Conservation (phyloP, 2,797 vertebrate species). For the Acrossocheilus wenchowensis region DNA sequence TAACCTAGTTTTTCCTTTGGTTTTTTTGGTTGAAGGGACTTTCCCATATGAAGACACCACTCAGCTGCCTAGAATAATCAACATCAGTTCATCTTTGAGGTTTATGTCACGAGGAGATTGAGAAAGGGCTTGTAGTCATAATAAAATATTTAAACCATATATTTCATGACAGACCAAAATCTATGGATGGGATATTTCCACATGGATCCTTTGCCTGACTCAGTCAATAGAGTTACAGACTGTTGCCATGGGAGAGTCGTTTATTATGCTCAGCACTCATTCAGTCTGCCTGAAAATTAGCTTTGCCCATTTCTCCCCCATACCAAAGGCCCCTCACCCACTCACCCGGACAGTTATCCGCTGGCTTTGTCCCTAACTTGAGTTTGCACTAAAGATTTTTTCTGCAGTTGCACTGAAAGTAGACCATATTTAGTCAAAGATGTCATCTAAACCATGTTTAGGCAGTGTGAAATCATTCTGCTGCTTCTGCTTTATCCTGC, state of each 20-base stretch:
- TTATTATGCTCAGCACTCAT: constrained; percentile 45
- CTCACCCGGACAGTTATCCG: constrained; percentile 6
- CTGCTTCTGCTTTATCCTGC: background rate
- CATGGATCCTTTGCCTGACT: constrained; percentile 21
- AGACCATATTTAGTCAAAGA: background rate
- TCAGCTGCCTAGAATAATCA: background rate
- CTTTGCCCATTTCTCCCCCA: constrained; percentile 17
- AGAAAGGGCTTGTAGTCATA: background rate
- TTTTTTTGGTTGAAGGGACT: constrained; percentile 9
- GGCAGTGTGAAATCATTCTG: background rate
- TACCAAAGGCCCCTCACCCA: constrained; percentile 35
- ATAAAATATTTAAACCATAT: background rate
- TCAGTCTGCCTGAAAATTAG: constrained; percentile 34
- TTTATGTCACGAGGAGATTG: background rate
- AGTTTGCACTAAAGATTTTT: constrained; percentile 11
- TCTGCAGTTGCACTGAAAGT: background rate
- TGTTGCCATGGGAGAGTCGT: constrained; percentile 36
- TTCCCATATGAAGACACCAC: constrained; percentile 19
- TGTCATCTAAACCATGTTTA: background rate
- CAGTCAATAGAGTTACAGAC: constrained; percentile 7
- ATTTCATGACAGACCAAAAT: background rate
- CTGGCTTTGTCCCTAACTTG: constrained; percentile 1
- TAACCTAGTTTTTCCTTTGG: background rate
- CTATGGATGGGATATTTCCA: background rate
- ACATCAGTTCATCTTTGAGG: background rate